Conservation (phyloP, 2,888 invertebrate species). For the Phengaris arion region DNA sequence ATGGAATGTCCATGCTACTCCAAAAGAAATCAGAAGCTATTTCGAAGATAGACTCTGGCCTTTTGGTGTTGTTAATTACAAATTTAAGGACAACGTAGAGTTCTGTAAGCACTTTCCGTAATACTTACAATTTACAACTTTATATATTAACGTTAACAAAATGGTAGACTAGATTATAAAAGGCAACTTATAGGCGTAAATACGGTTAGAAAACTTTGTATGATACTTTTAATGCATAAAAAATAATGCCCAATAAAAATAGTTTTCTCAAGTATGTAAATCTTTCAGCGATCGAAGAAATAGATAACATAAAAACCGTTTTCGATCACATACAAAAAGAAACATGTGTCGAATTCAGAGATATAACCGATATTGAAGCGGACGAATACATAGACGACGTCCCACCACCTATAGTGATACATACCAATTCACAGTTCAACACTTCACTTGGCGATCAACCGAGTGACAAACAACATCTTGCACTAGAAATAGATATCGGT, state of each 20-base stretch:
- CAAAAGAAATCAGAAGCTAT: conserved; percentile 53
- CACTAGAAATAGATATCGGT: background rate
- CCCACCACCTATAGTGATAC: conserved; percentile 22
- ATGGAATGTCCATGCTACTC: conserved; percentile 35
- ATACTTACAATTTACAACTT: conserved; percentile 14
- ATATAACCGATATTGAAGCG: conserved; percentile 41
- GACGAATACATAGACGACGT: conserved; percentile 30
- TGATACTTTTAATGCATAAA: no score
- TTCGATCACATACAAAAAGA: conserved; percentile 65
- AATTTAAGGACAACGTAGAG: conserved; percentile 53
- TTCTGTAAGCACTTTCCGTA: conserved; percentile 55
- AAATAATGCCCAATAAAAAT: no score
- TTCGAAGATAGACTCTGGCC: conserved; percentile 61
- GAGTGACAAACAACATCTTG: background rate
- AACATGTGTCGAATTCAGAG: conserved; percentile 61
- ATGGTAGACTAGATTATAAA: no score
- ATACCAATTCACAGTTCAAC: background rate
- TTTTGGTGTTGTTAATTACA: conserved; percentile 58
- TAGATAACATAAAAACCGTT: conserved; percentile 62
- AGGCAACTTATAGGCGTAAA: no score
- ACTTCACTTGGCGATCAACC: background rate
- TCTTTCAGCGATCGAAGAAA: conserved; percentile 62
- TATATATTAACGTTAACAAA: background rate
- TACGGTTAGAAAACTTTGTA: no score
- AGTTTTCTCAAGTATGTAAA: background rate